A percentile compares a stretch with the other conserved stretches of the same genome.
Evolutionary conservation across 2,888 invertebrate genomes (phyloP).

Genomic region (Sinotaia quadrata): DNA sequence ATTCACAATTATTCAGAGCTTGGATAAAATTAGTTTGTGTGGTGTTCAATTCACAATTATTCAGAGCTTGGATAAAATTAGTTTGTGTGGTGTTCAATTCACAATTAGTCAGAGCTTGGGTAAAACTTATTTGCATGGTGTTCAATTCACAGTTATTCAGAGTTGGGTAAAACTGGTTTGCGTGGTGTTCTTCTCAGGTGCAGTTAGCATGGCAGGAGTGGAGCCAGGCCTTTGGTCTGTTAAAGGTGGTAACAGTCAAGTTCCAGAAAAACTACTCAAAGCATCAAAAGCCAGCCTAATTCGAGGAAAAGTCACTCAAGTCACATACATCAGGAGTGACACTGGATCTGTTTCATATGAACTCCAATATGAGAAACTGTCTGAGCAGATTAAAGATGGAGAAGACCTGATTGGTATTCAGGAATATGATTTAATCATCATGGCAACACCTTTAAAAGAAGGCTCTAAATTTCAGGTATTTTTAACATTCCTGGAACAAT

Average conservation of each 20-base stretch:
- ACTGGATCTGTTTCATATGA: constrained; percentile 46
- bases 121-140: too few relatives aligned
- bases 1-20: too few relatives aligned
- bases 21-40: too few relatives aligned
- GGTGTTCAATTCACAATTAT: too few relatives aligned
- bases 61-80: too few relatives aligned
- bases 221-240: constrained; percentile 76
- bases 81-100: neutral
- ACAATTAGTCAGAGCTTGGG: too few relatives aligned
- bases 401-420: constrained; percentile 26
- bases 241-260: constrained; percentile 76
- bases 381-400: neutral
- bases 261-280: constrained; percentile 57
- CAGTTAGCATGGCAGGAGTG: constrained; percentile 76
- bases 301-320: constrained; percentile 65
- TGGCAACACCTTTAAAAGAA: constrained; percentile 74
- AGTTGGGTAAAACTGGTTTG: too few relatives aligned
- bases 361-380: constrained; percentile 45
- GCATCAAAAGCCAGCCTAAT: constrained; percentile 72
- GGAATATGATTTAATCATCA: constrained; percentile 76
- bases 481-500: too few relatives aligned
- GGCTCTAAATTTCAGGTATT: constrained; percentile 15
- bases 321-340: constrained; percentile 48
- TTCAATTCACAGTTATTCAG: too few relatives aligned
- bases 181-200: constrained; percentile 72